A percentile compares a stretch with the other conserved stretches of the same genome.
These are phyloP conservation scores for Tipula lateralis DNA, from an alignment of 2,888 invertebrate genomes.

Conservation along the genomic window DNA sequence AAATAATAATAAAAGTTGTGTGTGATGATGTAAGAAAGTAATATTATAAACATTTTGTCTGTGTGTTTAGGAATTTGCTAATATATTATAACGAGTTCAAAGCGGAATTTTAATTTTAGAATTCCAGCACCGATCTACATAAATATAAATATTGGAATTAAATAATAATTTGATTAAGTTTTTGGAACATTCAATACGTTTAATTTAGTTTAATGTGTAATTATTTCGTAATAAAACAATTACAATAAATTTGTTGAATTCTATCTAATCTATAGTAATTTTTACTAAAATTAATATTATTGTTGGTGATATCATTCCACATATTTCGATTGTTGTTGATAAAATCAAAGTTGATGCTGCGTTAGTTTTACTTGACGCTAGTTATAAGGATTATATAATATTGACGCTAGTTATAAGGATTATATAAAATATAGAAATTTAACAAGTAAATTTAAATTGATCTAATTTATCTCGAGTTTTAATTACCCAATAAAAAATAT, in stretches of 20 bases:
- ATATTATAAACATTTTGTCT: not conserved
- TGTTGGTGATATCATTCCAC: not conserved
- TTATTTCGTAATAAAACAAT: not conserved
- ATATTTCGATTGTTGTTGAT: not conserved
- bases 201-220: not conserved
- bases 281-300: not conserved
- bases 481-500: too few species aligned
- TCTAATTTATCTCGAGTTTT: too few species aligned
- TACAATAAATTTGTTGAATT: too few species aligned
- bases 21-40: conserved; percentile 20
- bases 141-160: not conserved
- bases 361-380: too few species aligned
- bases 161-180: not conserved
- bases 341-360: not conserved
- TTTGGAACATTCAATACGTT: not conserved
- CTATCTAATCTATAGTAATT: not conserved
- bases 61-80: conserved; percentile 6
- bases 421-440: too few species aligned
- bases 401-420: too few species aligned
- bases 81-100: not conserved
- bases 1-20: not conserved
- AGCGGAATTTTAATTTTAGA: conserved; percentile 11
- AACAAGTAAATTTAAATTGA: too few species aligned
- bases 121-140: not conserved
- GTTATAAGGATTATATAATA: too few species aligned